A percentile compares a stretch with the other conserved stretches of the same genome.
These are phyloP conservation scores for Saccostrea cuccullata DNA, from an alignment of 1,140 invertebrate species.

Conservation along the genomic window DNA sequence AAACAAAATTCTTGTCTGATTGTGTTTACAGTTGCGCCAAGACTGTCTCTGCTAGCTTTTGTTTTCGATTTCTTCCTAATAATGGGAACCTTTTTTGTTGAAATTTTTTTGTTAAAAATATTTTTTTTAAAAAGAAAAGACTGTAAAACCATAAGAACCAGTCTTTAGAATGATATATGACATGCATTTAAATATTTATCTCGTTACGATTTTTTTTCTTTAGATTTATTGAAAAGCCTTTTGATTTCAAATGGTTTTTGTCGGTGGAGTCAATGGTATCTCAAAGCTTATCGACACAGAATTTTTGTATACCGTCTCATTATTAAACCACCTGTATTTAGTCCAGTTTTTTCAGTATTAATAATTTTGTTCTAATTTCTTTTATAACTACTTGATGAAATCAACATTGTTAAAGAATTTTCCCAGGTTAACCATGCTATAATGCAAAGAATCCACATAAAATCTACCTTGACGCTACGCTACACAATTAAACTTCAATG, in stretches of 20 bases:
- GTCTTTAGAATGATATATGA: background rate
- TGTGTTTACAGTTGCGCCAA: background rate
- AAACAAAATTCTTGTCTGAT: background rate
- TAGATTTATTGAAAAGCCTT: background rate
- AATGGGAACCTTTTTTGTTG: background rate
- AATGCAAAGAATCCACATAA: background rate
- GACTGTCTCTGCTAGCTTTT: background rate
- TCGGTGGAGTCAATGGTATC: background rate
- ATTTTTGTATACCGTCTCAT: background rate
- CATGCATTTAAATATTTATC: constrained; percentile 25
- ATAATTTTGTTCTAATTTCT: background rate
- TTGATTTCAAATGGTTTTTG: constrained; percentile 1
- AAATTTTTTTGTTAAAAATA: background rate
- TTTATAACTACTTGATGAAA: background rate
- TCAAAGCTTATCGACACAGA: background rate
- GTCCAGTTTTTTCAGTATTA: background rate
- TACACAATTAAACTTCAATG: background rate
- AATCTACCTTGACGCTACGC: background rate
- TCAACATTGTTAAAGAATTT: background rate
- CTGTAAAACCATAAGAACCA: background rate
- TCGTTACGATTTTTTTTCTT: background rate
- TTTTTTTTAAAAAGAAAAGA: background rate
- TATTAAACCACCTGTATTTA: background rate
- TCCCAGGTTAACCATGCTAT: background rate
- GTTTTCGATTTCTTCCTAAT: background rate